These are phyloP conservation scores for Orius insidiosus DNA, from an alignment of 1,140 invertebrate species.

Conservation along the genomic window DNA sequence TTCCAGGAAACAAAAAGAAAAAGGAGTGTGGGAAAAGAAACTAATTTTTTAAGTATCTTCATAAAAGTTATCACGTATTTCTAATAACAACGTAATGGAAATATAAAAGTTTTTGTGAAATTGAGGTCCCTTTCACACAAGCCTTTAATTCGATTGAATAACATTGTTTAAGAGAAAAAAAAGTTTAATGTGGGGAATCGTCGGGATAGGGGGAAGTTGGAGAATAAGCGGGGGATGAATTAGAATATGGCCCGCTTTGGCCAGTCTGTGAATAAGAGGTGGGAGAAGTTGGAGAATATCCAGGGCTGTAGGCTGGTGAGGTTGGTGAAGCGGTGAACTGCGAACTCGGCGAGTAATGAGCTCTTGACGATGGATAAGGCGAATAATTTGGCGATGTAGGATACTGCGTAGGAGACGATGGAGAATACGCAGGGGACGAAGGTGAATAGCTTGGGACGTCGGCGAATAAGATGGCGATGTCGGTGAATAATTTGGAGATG, in stretches of 20 bases:
- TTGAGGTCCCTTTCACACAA: not conserved
- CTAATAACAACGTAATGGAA: no score
- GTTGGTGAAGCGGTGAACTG: slow-evolving; percentile 54
- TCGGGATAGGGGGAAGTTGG: slow-evolving; percentile 29
- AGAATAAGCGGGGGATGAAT: slow-evolving; percentile 32
- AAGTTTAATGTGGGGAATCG: no score
- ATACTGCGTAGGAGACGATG: slow-evolving; percentile 58
- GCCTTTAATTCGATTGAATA: slow-evolving; percentile 4
- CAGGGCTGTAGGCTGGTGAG: slow-evolving; percentile 42
- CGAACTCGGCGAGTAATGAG: slow-evolving; percentile 51
- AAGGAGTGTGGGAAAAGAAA: no score
- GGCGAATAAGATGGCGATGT: slow-evolving; percentile 46
- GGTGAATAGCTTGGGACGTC: slow-evolving; percentile 33
- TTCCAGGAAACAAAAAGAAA: no score
- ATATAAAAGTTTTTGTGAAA: no score
- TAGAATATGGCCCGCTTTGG: slow-evolving; percentile 30
- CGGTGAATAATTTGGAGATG: slow-evolving; percentile 71
- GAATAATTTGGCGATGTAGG: slow-evolving; percentile 52
- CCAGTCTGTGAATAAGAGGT: slow-evolving; percentile 35
- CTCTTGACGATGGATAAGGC: slow-evolving; percentile 34
- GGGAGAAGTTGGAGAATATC: slow-evolving; percentile 57
- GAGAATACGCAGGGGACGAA: slow-evolving; percentile 26
- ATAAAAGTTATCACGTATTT: no score
- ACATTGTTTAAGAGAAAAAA: no score
- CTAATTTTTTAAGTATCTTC: no score